Evolutionary conservation across 2,113 vertebrate genomes (phyloP).

Genomic region (Tachuris rubrigastra): DNA sequence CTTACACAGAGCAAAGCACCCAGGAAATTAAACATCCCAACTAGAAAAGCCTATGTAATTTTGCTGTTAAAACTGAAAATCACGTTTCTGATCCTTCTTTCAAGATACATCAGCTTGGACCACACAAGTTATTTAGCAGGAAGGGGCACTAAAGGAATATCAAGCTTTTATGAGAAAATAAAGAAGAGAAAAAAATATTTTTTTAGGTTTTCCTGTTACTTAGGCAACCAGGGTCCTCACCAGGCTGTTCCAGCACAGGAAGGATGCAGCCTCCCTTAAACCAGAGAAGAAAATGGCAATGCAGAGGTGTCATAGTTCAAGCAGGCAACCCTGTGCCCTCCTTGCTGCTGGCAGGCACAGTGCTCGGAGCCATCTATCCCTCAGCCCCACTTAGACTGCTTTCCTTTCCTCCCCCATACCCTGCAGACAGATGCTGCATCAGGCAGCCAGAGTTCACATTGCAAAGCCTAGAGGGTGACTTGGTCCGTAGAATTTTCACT

Average conservation of each 20-base stretch:
- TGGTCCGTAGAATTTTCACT: background rate
- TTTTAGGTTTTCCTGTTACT: background rate
- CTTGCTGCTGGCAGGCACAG: background rate
- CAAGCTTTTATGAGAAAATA: background rate
- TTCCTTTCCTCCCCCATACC: background rate
- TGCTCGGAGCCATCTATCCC: background rate
- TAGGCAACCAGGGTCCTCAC: background rate
- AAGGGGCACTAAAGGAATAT: background rate
- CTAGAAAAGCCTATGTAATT: background rate
- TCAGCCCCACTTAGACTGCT: background rate
- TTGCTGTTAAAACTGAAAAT: background rate
- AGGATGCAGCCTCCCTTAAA: background rate
- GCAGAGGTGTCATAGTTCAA: background rate
- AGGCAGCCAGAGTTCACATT: background rate
- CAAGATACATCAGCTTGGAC: background rate
- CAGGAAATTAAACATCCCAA: background rate
- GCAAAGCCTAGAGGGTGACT: background rate
- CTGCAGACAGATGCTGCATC: background rate
- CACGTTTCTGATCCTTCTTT: background rate
- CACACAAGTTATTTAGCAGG: background rate
- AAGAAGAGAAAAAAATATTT: rapidly evolving
- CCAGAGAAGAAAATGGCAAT: background rate
- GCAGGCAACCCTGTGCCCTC: background rate
- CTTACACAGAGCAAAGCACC: background rate
- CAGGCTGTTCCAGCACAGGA: background rate